Evolutionary conservation across 2,113 vertebrate species (phyloP).

Genomic region (Phaethornis superciliosus): DNA sequence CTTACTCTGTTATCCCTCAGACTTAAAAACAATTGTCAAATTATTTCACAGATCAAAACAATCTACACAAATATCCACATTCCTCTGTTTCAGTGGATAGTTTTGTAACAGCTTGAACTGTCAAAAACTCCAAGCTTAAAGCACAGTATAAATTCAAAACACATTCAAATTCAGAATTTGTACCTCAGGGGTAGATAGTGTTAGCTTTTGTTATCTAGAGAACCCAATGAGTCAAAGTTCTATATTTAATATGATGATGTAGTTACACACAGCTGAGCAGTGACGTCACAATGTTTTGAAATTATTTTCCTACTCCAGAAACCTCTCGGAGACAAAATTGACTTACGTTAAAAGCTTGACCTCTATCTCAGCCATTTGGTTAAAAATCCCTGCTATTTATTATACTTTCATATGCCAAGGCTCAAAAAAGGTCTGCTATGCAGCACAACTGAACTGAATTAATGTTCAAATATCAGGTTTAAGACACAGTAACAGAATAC

Average conservation of each 20-base stretch:
- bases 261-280: not conserved
- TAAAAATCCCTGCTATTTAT: not conserved
- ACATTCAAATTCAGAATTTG: slow-evolving; percentile 11
- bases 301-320: not conserved
- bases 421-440: not conserved
- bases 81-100: not conserved
- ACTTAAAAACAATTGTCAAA: not conserved
- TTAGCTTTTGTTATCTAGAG: slow-evolving; percentile 34
- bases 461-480: not conserved
- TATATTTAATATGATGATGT: slow-evolving; percentile 36
- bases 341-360: not conserved
- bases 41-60: not conserved
- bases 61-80: not conserved
- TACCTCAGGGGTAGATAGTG: not conserved
- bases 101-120: not conserved
- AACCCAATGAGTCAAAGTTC: slow-evolving; percentile 15
- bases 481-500: not conserved
- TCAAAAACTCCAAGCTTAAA: not conserved
- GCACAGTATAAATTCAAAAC: not conserved
- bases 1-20: not conserved
- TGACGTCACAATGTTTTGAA: not conserved
- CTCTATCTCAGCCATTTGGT: not conserved
- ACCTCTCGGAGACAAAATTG: not conserved
- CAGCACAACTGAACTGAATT: not conserved
- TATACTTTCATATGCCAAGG: not conserved